These are phyloP conservation scores for Chymomyza fuscimana DNA, from an alignment of 2,888 invertebrate species.

Conservation along the genomic window DNA sequence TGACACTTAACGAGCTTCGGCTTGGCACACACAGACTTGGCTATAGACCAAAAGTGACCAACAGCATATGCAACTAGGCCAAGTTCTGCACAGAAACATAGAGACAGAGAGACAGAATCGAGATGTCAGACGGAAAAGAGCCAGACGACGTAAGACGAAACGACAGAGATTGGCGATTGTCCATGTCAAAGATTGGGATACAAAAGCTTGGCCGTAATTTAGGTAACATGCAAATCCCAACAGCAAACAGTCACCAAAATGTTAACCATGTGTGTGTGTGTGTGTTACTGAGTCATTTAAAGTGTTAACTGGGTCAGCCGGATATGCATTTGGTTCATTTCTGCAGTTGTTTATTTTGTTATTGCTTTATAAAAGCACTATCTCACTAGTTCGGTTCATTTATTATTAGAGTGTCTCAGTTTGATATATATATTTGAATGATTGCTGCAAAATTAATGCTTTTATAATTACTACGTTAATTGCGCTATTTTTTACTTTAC, in stretches of 20 bases:
- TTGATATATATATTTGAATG: too few relatives aligned
- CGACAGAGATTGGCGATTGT: constrained; percentile 27
- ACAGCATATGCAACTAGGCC: constrained; percentile 55
- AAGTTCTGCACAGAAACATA: constrained; percentile 46
- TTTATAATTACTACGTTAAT: too few relatives aligned
- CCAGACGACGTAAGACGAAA: constrained; percentile 21
- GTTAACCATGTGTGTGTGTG: background rate
- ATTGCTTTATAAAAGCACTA: background rate
- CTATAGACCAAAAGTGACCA: constrained; percentile 51
- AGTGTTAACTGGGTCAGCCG: constrained; percentile 59
- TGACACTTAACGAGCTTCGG: background rate
- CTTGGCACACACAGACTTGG: background rate
- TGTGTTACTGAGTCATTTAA: background rate
- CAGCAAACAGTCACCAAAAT: background rate
- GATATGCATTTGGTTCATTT: constrained; percentile 38
- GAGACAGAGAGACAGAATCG: background rate
- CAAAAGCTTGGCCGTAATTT: constrained; percentile 26
- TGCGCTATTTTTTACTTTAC: too few relatives aligned
- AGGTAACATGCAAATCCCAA: constrained; percentile 52
- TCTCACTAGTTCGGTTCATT: constrained; percentile 31
- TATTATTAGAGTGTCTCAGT: too few relatives aligned
- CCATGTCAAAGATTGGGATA: constrained; percentile 40
- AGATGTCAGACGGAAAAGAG: constrained; percentile 14
- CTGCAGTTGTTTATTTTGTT: constrained; percentile 18
- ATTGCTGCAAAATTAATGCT: too few relatives aligned